These are phyloP conservation scores for Onychomys leucogaster DNA, from an alignment of 2,797 vertebrate species.

Conservation along the genomic window DNA sequence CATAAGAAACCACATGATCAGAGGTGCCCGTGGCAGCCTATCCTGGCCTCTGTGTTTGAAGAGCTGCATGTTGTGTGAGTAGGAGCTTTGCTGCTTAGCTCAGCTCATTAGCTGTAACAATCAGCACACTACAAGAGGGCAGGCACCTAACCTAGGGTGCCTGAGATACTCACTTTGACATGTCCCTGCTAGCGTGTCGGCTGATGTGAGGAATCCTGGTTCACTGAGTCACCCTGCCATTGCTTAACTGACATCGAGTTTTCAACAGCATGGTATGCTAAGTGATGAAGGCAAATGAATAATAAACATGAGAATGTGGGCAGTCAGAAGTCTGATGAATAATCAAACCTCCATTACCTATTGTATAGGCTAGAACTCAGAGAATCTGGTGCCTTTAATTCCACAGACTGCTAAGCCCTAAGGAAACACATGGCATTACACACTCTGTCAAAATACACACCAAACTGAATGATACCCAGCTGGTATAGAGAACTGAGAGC, in stretches of 20 bases:
- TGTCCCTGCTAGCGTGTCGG: neutral
- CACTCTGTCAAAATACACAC: neutral
- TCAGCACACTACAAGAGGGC: neutral
- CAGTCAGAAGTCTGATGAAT: conserved; percentile 10
- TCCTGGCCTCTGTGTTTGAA: neutral
- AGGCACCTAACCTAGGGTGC: neutral
- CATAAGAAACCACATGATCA: neutral
- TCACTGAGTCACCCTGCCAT: conserved; percentile 50
- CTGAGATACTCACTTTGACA: neutral
- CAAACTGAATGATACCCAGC: neutral
- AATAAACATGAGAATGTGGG: neutral
- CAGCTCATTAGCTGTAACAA: neutral
- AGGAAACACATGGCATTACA: neutral
- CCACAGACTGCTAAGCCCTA: neutral
- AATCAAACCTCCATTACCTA: neutral
- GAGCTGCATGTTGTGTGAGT: neutral
- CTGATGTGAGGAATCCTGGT: neutral
- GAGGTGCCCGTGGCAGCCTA: neutral
- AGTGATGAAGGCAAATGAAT: conserved; percentile 16
- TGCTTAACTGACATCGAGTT: neutral
- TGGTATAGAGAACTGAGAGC: neutral
- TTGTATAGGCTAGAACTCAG: conserved; percentile 11
- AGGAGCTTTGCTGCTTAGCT: neutral
- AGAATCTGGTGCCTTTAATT: conserved; percentile 8
- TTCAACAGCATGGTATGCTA: conserved; percentile 41